Evolutionary conservation across 1,140 invertebrate species (phyloP), one percentile per base, ranked within the genome.

Genomic region (Drosophila micromelanica): DNA sequence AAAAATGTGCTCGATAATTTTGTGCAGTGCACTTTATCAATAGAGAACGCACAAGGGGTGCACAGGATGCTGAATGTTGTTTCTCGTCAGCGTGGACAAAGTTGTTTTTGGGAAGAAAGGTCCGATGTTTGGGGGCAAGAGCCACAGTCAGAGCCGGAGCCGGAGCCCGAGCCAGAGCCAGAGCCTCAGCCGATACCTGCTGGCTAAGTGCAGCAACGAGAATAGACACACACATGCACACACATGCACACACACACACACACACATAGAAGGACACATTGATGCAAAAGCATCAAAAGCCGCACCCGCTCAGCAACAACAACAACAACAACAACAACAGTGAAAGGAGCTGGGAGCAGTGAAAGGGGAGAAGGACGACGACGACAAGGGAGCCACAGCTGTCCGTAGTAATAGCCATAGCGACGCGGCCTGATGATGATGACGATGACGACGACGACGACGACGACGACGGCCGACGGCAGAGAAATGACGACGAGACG

Each of bases 211-310:
- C 69, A 72, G 55, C 63, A 63, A 52, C 42, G 27, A 56, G 37
- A 17, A 56, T 38, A 57, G 42, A 71, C 37, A 57, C 45, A 65
- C 37, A 71, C 37, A 43, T 35, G 40, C 35, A 8, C 42, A 30
- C 20, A 56, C 5, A 4, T 12, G 17, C 20, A 51, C 45, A 37
- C 35, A 45, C 3, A 51, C 45, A 37, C 35, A 45, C 3, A 43
- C 35, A 51, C 23, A 23, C 12, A 23, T n/a, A 40, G 13, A 48
- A 52, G 69, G 69, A 59, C 55, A 72, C 69, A 72, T 67, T 72
- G 69, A 72, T 72, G 69, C 69, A 72, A 67, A 72, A 72, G 69
- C 69, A 72, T 72, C 69, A 72, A 72, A 72, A 72, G 62, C 69
- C 69, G 69, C 69, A 72, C 68, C 68, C 68, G 68, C 51, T 71